phyloP scores from a whole-genome alignment of 2,113 vertebrate species.

The Pseudolaguvia tuberculata region DNA sequence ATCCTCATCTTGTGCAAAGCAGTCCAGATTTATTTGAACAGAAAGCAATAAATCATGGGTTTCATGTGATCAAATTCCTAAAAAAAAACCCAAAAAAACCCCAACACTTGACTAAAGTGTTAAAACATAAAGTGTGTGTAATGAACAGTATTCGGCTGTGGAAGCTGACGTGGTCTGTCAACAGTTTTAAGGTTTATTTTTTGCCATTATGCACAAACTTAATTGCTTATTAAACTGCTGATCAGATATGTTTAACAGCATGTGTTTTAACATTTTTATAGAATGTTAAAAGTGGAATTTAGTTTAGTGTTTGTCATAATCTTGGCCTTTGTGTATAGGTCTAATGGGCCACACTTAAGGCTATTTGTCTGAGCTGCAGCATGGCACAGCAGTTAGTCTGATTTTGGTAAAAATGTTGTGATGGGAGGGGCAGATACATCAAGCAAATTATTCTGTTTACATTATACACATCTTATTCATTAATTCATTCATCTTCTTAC shows the following conservation, averaged over 20 bases:
- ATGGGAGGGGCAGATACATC: neutral
- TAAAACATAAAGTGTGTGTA: neutral
- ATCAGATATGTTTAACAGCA: neutral
- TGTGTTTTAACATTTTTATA: neutral
- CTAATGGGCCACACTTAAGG: neutral
- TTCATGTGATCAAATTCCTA: neutral
- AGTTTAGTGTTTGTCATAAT: neutral
- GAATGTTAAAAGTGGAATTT: neutral
- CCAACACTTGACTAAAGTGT: neutral
- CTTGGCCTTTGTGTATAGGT: neutral
- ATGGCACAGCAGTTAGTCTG: neutral
- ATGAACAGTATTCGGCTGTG: neutral
- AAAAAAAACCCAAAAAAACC: neutral
- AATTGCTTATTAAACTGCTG: neutral
- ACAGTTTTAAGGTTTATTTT: neutral
- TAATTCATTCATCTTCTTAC: no score
- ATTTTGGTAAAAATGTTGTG: neutral
- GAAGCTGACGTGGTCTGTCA: neutral
- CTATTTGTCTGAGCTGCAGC: neutral
- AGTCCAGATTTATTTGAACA: neutral
- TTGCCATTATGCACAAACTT: neutral
- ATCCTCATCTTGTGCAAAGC: neutral
- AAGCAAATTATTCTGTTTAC: neutral
- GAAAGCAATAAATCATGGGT: neutral
- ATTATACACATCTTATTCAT: neutral